Evolutionary conservation across 2,797 vertebrate species (phyloP), one percentile per base, ranked within the genome.

Genomic region (Novumbra hubbsi): DNA sequence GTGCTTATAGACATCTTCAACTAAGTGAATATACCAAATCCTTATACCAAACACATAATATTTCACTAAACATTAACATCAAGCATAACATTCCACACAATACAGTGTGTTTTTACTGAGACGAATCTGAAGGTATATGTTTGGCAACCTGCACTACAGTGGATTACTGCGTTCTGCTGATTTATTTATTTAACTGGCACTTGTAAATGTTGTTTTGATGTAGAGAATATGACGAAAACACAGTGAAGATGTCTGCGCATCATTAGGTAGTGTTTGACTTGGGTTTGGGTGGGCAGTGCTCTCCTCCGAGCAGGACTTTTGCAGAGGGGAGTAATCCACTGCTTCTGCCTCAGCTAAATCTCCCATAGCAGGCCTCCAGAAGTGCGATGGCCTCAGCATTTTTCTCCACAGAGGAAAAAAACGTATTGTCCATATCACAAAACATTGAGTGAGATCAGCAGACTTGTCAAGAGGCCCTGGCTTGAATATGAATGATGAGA

Each of bases 401-500:
- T 89, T 86, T 88, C 88, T 89, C 55, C 28, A 86, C 89, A 88
- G 87, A 87, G 41, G 12, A 45, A 85, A 89, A 92, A 92, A 90
- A 91, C 89, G 92, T 90, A 93, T 94, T 95, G 94, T 94, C 88
- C 91, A 90, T 89, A 90, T 92, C 91, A 94, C 93, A 94, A 94
- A 94, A 93, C 92, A 92, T 91, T 93, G 92, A 94, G 94, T 94
- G 93, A 95, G 93, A 94, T 94, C 93, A 93, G 93, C 93, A 92
- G 92, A 92, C 92, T 94, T 93, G 93, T 95, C 92, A 93, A 94
- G 92, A 93, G 94, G 92, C 92, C 91, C 91, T 90, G 92, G 91
- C 92, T 93, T 94, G 93, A 95, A 94, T 95, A 93, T 93, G 93
- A 95, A 94, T 95, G 93, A 94, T 93, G 92, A 92, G 92, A 91